Percentiles rank a stretch among this genome's conserved stretches.
phyloP scores from a whole-genome alignment of 2,888 invertebrate species.

The Thecocarcelia acutangulata region DNA sequence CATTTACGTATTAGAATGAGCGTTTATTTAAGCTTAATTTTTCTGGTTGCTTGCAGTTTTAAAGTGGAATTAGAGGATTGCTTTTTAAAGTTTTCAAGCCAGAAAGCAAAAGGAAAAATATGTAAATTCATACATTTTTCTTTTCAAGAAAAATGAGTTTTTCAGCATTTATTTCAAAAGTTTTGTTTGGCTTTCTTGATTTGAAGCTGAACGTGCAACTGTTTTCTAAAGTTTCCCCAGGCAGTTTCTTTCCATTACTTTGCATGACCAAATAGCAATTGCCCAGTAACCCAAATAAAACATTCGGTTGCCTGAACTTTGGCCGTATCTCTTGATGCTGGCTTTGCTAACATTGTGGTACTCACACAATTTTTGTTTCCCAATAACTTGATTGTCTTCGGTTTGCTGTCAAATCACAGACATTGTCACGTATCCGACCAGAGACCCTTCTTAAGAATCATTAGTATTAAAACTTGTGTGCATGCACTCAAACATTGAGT shows the following conservation, averaged over 20 bases:
- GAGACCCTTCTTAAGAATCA: neutral
- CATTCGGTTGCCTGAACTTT: neutral
- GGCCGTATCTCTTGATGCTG: neutral
- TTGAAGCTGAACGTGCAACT: neutral
- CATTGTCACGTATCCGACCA: neutral
- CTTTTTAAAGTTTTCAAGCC: too few species aligned
- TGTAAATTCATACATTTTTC: too few species aligned
- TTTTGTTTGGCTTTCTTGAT: too few species aligned
- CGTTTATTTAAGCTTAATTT: too few species aligned
- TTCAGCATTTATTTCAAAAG: too few species aligned
- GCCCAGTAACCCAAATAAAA: neutral
- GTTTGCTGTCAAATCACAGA: constrained; percentile 3
- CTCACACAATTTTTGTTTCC: constrained; percentile 13
- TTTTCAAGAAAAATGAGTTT: too few species aligned
- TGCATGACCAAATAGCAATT: neutral
- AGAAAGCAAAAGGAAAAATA: too few species aligned
- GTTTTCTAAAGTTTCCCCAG: neutral
- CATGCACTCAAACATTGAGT: neutral
- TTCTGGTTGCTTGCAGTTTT: too few species aligned
- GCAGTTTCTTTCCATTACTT: neutral
- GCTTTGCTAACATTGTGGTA: neutral
- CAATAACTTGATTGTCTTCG: constrained; percentile 21
- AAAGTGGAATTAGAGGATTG: too few species aligned
- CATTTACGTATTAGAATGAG: too few species aligned
- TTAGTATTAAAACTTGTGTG: neutral